Percentiles rank a stretch among this genome's conserved stretches.
phyloP scores from a whole-genome alignment of 2,888 invertebrate genomes.

The Julus scanicus region DNA sequence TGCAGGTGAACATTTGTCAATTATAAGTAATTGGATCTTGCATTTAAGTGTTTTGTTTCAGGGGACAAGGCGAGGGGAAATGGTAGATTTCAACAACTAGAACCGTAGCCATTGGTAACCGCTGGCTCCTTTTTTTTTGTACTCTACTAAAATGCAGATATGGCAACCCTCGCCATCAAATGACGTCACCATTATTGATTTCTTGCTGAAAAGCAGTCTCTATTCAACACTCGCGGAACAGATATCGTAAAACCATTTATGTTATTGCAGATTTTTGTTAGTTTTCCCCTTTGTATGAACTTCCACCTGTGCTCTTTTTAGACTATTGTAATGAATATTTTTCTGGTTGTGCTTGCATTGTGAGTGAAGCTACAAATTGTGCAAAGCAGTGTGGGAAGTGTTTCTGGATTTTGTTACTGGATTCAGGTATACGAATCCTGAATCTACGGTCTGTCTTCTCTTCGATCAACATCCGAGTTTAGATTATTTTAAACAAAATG shows the following conservation, averaged over 20 bases:
- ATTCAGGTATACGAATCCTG: background rate
- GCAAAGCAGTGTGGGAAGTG: background rate
- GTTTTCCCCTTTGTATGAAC: background rate
- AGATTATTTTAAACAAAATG: background rate
- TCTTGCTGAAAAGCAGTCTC: background rate
- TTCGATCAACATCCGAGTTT: background rate
- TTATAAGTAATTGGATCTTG: too few relatives aligned
- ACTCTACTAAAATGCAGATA: background rate
- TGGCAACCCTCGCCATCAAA: background rate
- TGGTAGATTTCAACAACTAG: too few relatives aligned
- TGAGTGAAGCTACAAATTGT: background rate
- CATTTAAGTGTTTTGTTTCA: background rate
- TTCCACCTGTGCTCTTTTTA: background rate
- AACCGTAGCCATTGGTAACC: background rate
- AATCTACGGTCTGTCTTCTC: too few relatives aligned
- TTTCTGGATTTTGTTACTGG: background rate
- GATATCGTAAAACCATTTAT: background rate
- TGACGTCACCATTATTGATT: constrained; percentile 2
- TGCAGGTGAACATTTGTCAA: too few relatives aligned
- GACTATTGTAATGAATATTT: background rate
- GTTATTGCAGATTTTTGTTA: background rate
- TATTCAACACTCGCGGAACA: background rate
- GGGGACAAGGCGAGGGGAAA: too few relatives aligned
- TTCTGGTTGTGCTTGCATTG: background rate
- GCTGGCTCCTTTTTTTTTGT: background rate